Conservation (phyloP, 2,888 invertebrate species). For the Rotaria magnacalcarata region DNA sequence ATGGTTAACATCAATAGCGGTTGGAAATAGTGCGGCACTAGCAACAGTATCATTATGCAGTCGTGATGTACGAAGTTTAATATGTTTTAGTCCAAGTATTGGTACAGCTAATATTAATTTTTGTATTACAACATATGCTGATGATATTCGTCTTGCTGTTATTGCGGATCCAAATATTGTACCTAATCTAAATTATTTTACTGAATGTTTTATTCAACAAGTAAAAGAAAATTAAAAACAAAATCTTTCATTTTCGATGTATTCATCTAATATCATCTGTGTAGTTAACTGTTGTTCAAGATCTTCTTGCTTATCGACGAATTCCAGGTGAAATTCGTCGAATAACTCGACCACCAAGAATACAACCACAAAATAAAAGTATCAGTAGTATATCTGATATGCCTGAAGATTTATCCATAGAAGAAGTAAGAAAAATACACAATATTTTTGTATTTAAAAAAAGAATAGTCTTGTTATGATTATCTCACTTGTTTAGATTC, state of each 20-base stretch:
- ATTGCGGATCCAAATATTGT: conserved; percentile 6
- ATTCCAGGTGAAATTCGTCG: conserved; percentile 32
- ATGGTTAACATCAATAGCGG: conserved; percentile 10
- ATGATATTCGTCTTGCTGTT: conserved; percentile 27
- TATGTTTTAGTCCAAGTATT: conserved; percentile 44
- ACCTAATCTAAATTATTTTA: neutral
- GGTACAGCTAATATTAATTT: neutral
- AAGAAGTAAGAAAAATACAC: neutral
- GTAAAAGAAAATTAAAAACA: neutral
- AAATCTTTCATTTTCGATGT: no score
- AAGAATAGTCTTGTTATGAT: neutral
- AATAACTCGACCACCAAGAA: neutral
- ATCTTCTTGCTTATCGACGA: conserved; percentile 15
- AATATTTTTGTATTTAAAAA: neutral
- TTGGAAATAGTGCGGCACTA: conserved; percentile 33
- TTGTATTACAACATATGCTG: conserved; percentile 25
- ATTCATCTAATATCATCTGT: neutral
- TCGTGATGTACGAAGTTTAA: conserved; percentile 37
- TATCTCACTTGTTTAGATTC: neutral
- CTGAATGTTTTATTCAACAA: conserved; percentile 6
- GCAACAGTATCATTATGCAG: conserved; percentile 43
- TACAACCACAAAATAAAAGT: neutral
- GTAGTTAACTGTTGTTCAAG: neutral
- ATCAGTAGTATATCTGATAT: conserved; percentile 32
- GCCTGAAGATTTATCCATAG: conserved; percentile 2